A percentile compares a stretch with the other conserved stretches of the same genome.
These are phyloP conservation scores for Thyatira batis DNA, from an alignment of 2,888 invertebrate genomes.

Conservation along the genomic window DNA sequence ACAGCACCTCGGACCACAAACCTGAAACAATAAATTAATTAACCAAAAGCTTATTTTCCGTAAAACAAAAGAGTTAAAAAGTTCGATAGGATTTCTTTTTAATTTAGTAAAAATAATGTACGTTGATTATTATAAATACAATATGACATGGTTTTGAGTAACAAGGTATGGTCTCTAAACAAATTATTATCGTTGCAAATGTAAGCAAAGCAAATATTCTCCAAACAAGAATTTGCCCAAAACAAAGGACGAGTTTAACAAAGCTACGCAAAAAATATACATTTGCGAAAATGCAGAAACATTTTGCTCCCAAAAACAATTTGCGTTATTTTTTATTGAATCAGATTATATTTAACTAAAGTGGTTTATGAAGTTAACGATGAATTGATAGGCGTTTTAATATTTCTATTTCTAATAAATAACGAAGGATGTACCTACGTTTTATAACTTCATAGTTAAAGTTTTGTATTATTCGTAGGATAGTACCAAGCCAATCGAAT, in stretches of 20 bases:
- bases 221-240: constrained; percentile 11
- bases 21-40: constrained; percentile 56
- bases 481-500: too few relatives aligned
- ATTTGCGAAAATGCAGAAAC: neutral
- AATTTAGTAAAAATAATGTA: too few relatives aligned
- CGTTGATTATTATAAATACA: neutral
- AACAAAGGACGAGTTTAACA: neutral
- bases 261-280: neutral
- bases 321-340: neutral
- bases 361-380: too few relatives aligned
- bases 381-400: too few relatives aligned
- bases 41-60: constrained; percentile 7
- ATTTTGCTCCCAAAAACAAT: neutral
- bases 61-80: too few relatives aligned
- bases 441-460: too few relatives aligned
- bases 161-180: neutral
- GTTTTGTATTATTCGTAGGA: too few relatives aligned
- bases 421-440: too few relatives aligned
- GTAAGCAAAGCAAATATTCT: constrained; percentile 6
- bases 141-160: neutral
- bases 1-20: constrained; percentile 82
- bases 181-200: neutral
- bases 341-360: too few relatives aligned
- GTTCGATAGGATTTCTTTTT: too few relatives aligned
- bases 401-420: too few relatives aligned